Evolutionary conservation across 2,113 vertebrate genomes (phyloP), one percentile per base, ranked within the genome.

Genomic region (Argyrosomus japonicus): DNA sequence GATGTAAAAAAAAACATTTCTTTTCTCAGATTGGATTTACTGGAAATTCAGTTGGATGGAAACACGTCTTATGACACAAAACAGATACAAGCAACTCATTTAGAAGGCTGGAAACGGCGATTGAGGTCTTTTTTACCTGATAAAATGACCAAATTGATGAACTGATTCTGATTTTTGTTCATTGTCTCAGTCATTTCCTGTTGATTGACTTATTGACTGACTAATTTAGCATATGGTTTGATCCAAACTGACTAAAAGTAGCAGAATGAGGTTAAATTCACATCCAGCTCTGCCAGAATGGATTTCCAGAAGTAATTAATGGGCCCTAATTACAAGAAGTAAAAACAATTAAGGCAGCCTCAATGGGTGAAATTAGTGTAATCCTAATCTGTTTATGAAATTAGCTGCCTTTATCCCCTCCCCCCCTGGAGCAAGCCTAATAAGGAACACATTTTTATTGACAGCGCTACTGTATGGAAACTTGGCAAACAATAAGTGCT

Each of bases 331-430:
- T 86, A 84, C 58, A 75, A 67, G 61, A 77, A 69, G 15, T 84
- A 50, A 73, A 80, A 79, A 83, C 45, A 81, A 75, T 48, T 45
- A 43, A 74, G 76, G 62, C 25, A 79, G 13, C 67, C 48, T 77
- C 80, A 80, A 11, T 77, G 86, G 80, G 73, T 71, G 71, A 87
- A 87, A 65, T 84, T 64, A 78, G 68, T 79, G 68, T 89, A 88
- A 92, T 93, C 82, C 85, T 90, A 84, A 89, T 93, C 80, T 90
- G 80, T 88, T 91, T 79, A 79, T 93, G 65, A 90, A 82, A 92
- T 90, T 79, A 84, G 60, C 80, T 63, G 43, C 68, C 27, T 83
- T 85, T 23, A 87, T 91, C 81, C 79, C 45, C 60, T 18, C 65
- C 67, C 88, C 77, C 80, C 12, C 23, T 4, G 75, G 65, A 79